Evolutionary conservation across 2,797 vertebrate species (phyloP).

Genomic region (Scolopax rusticola): DNA sequence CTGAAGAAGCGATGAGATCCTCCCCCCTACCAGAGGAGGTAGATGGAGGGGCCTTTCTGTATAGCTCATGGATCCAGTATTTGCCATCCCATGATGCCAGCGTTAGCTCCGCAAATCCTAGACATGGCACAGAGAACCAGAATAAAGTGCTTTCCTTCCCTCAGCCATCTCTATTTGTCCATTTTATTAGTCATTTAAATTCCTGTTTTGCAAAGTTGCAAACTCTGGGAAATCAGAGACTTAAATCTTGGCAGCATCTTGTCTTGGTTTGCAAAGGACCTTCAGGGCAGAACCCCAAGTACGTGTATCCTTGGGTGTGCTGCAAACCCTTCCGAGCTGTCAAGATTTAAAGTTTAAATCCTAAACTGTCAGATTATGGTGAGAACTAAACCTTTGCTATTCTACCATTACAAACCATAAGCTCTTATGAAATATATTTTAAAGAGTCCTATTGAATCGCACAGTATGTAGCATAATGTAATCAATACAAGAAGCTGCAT

Average conservation of each 20-base stretch:
- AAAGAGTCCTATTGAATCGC: conserved; percentile 67
- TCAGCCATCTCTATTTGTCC: not conserved
- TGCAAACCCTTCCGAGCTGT: not conserved
- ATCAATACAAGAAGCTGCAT: conserved; percentile 75
- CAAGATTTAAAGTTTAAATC: conserved; percentile 9
- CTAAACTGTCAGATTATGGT: not conserved
- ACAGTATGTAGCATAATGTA: conserved; percentile 74
- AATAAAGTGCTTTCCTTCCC: not conserved
- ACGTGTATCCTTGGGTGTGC: not conserved
- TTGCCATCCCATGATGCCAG: not conserved
- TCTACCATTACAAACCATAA: conserved; percentile 55
- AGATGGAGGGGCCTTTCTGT: not conserved
- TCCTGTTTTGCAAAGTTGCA: not conserved
- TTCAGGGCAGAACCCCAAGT: not conserved
- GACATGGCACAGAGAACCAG: not conserved
- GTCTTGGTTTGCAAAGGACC: not conserved
- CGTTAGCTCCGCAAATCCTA: not conserved
- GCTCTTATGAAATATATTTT: conserved; percentile 72
- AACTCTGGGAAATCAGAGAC: not conserved
- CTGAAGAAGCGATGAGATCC: not conserved
- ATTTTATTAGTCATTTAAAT: not conserved
- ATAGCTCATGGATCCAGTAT: not conserved
- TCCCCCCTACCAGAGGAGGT: not conserved
- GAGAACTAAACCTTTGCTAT: conserved; percentile 54
- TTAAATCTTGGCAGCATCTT: conserved; percentile 3